phyloP scores from a whole-genome alignment of 2,113 vertebrate species.

The Macquaria australasica region DNA sequence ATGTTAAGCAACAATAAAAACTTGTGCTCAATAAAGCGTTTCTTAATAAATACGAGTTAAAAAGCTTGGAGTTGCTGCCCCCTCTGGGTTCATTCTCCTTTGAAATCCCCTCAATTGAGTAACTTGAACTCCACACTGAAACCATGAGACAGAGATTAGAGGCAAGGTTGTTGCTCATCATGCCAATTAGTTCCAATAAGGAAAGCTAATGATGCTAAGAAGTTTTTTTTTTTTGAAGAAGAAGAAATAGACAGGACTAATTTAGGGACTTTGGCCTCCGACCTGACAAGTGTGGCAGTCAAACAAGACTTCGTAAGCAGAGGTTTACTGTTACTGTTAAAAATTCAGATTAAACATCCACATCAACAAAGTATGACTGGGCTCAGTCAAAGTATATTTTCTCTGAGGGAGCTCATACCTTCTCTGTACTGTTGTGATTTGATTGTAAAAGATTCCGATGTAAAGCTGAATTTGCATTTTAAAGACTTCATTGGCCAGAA shows the following conservation, averaged over 20 bases:
- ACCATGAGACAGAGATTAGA: conserved; percentile 60
- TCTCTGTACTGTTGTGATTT: not conserved
- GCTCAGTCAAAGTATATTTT: not conserved
- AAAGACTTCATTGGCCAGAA: not conserved
- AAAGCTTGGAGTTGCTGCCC: not conserved
- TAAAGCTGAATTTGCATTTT: not conserved
- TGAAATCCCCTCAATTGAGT: conserved; percentile 2
- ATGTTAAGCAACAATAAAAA: not conserved
- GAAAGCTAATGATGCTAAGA: conserved; percentile 29
- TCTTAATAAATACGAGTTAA: not conserved
- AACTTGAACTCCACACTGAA: conserved; percentile 35
- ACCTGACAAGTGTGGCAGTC: not conserved
- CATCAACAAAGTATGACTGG: not conserved
- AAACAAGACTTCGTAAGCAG: not conserved
- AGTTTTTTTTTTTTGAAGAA: not conserved
- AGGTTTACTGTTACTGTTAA: not conserved
- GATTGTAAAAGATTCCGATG: not conserved
- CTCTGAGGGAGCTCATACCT: not conserved
- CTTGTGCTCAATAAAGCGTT: not conserved
- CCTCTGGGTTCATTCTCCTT: not conserved
- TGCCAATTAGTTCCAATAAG: conserved; percentile 42
- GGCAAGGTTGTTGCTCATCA: conserved; percentile 48
- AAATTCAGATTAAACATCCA: not conserved
- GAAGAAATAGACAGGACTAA: not conserved
- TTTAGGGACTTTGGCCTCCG: not conserved